Percentiles rank a stretch among this genome's conserved stretches.
These are phyloP conservation scores for Trematocara marginatum DNA, from an alignment of 2,113 vertebrate species.

Conservation along the genomic window DNA sequence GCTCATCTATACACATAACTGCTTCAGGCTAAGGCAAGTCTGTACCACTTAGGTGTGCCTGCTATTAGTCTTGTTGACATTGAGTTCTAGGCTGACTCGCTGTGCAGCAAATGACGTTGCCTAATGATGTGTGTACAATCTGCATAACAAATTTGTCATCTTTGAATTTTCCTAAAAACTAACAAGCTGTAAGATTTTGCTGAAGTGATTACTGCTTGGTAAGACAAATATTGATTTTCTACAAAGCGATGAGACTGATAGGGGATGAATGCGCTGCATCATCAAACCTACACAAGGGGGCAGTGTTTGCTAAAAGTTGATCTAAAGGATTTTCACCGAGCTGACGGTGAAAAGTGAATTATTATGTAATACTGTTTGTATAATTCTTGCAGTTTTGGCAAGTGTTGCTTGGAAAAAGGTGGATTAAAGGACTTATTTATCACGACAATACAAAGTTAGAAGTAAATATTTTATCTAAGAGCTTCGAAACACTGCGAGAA, in stretches of 20 bases:
- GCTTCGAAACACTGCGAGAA: background rate
- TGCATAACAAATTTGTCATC: background rate
- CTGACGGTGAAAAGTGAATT: background rate
- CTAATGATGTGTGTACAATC: background rate
- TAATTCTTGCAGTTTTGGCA: background rate
- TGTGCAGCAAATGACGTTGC: background rate
- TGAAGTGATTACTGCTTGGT: background rate
- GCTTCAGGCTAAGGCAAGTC: background rate
- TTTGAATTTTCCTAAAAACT: background rate
- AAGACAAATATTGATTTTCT: background rate
- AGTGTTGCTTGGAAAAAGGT: background rate
- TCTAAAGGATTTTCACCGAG: background rate
- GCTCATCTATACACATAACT: background rate
- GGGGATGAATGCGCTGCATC: background rate
- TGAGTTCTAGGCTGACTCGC: slow-evolving; percentile 14
- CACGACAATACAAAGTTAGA: background rate
- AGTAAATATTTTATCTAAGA: background rate
- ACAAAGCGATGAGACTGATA: background rate
- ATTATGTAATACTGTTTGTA: background rate
- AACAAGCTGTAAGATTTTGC: background rate
- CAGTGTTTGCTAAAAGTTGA: background rate
- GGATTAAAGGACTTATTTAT: background rate
- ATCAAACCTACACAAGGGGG: slow-evolving; percentile 18
- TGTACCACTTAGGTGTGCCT: slow-evolving; percentile 8
- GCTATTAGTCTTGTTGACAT: slow-evolving; percentile 9